These are phyloP conservation scores for Cataglyphis rosenhaueri DNA, from an alignment of 2,888 invertebrate species.

Conservation along the genomic window DNA sequence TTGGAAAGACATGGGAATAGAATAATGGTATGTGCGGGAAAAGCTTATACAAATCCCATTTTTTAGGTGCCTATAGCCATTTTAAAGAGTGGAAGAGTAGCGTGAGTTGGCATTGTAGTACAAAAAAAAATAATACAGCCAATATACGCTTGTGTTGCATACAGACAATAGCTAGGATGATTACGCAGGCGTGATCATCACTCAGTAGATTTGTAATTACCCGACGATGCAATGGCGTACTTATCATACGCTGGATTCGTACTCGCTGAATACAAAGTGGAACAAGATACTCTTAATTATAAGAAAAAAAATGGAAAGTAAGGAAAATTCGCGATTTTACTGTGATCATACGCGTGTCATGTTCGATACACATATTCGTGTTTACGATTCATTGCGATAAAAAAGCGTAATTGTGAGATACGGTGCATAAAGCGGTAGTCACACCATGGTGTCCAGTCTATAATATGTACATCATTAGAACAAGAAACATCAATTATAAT, in stretches of 20 bases:
- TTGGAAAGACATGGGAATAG: constrained; percentile 40
- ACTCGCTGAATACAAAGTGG: constrained; percentile 70
- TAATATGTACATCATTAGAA: background rate
- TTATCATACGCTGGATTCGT: constrained; percentile 62
- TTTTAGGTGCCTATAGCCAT: constrained; percentile 71
- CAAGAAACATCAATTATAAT: constrained; percentile 35
- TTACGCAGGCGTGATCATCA: constrained; percentile 82
- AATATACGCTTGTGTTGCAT: constrained; percentile 81
- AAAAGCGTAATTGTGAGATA: constrained; percentile 63
- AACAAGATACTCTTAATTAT: constrained; percentile 69
- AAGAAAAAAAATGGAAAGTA: constrained; percentile 51
- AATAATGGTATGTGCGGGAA: constrained; percentile 60
- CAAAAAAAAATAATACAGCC: constrained; percentile 77
- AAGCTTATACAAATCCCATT: constrained; percentile 65
- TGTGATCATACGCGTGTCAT: constrained; percentile 79
- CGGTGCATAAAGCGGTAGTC: constrained; percentile 54
- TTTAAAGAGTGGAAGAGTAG: constrained; percentile 68
- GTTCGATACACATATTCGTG: constrained; percentile 69
- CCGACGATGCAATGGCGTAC: constrained; percentile 51
- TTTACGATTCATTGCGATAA: constrained; percentile 48
- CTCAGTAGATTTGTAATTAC: constrained; percentile 70
- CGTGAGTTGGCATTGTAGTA: constrained; percentile 77
- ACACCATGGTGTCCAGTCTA: constrained; percentile 35
- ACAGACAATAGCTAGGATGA: constrained; percentile 81
- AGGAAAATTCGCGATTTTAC: constrained; percentile 75